These are phyloP conservation scores for Arge pagana DNA, from an alignment of 2,888 invertebrate genomes.

Conservation along the genomic window DNA sequence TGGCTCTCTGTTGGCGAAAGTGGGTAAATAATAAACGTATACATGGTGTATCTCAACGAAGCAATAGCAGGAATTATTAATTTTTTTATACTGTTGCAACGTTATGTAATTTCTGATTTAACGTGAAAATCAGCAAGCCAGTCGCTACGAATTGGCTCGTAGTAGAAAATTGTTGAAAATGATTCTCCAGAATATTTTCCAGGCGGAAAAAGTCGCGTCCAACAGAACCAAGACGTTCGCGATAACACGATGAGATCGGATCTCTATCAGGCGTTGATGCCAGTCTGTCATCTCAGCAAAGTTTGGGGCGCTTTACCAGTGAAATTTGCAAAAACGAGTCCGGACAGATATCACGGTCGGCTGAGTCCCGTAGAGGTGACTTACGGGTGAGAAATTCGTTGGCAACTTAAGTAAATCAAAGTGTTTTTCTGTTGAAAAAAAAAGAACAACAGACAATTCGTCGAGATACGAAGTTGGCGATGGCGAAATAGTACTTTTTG, in stretches of 20 bases:
- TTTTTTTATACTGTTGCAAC: no score
- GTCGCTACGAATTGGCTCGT: no score
- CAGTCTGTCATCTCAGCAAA: constrained; percentile 50
- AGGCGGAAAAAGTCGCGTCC: not conserved
- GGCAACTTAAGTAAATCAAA: not conserved
- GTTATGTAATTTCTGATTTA: not conserved
- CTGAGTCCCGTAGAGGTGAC: constrained; percentile 34
- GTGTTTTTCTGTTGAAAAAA: no score
- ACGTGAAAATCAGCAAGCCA: not conserved
- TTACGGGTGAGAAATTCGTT: constrained; percentile 43
- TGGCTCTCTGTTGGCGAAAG: no score
- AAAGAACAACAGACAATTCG: no score
- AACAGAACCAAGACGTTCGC: constrained; percentile 23
- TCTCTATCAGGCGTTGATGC: constrained; percentile 46
- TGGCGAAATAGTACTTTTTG: no score
- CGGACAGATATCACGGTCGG: constrained; percentile 41
- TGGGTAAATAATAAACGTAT: no score
- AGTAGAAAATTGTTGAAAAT: no score
- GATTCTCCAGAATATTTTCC: constrained; percentile 7
- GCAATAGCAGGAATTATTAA: no score
- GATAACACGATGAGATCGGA: constrained; percentile 36
- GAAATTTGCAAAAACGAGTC: constrained; percentile 36
- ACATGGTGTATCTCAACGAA: no score
- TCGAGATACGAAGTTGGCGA: no score
- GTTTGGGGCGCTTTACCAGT: constrained; percentile 48